Evolutionary conservation across 2,888 invertebrate species (phyloP), one percentile per base, ranked within the genome.

Genomic region (Hipparchia semele): DNA sequence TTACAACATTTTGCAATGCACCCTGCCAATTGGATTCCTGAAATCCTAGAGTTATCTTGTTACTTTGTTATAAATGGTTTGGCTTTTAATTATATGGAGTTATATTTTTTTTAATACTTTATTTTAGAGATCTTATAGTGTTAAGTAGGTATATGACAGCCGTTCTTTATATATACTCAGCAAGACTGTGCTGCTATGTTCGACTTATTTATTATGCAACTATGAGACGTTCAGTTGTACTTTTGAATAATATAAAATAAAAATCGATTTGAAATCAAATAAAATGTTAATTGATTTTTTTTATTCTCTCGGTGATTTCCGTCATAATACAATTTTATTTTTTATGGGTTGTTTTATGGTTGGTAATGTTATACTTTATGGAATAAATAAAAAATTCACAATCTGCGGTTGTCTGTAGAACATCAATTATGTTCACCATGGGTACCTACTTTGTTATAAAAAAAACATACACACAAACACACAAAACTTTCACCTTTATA

Each of bases 1-100:
- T 68, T 73, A 73, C 49, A 72, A 74, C 75, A 74, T 64, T 76
- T 75, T 74, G 68, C 51, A 74, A 70, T 72, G 74, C 72, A 72
- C 60, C 56, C 58, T 65, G 61, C 66, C 70, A 72, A 60, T 61
- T 62, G 54, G 13, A 62, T 73, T 67, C n/a, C 46, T 64, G 45
- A 53, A 54, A 45, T n/a, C 58, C 23, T 58, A 64, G 8, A 49
- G 3, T 58, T 23, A 9, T 49, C 23, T 58, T 49, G 12, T 33
- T 8, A 33, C 9, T 13, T n/a, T 23, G 49, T 33, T 33, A 2
- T 54, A 6, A 54, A 23, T 23, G 54, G n/a, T n/a, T 54, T 54
- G 6, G 12, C 7, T 13, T 7, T 56, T 56, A 13, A 13, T 13
- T n/a, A 13, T 56, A 6, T 54, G 54, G 6, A 39, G 39, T 39